Percentiles rank a stretch among this genome's conserved stretches.
Evolutionary conservation across 1,140 invertebrate species (phyloP).

Genomic region (Scaptodrosophila lebanonensis): DNA sequence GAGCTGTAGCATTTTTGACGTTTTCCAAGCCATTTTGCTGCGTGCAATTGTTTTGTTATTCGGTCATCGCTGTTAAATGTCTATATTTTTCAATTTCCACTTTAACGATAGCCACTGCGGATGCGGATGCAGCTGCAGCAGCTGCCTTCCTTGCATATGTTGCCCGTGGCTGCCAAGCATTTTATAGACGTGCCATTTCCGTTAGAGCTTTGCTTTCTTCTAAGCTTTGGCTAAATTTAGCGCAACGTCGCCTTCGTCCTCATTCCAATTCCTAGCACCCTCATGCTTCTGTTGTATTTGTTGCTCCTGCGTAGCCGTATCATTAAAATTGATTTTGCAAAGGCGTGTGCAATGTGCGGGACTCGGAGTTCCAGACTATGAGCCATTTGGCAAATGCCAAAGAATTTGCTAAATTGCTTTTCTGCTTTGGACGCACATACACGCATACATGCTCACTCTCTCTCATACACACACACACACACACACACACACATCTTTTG

Average conservation of each 20-base stretch:
- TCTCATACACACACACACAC: background rate
- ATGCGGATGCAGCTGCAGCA: background rate
- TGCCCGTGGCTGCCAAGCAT: slow-evolving; percentile 21
- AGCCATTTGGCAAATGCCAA: slow-evolving; percentile 69
- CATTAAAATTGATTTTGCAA: slow-evolving; percentile 73
- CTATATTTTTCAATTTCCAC: no score
- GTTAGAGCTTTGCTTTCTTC: slow-evolving; percentile 23
- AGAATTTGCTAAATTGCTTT: slow-evolving; percentile 74
- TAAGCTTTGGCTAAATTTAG: background rate
- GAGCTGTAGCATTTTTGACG: no score
- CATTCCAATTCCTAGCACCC: no score
- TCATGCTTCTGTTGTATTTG: no score
- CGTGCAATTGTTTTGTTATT: no score
- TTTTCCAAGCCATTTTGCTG: no score
- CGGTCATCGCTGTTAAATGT: no score
- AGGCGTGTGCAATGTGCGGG: background rate
- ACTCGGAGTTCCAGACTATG: slow-evolving; percentile 54
- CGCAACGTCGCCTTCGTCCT: no score
- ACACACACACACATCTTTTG: slow-evolving; percentile 26
- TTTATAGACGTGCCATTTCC: slow-evolving; percentile 61
- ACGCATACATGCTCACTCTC: slow-evolving; percentile 17
- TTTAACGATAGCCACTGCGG: background rate
- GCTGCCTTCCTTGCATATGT: slow-evolving; percentile 17
- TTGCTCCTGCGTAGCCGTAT: slow-evolving; percentile 24
- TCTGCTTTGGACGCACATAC: slow-evolving; percentile 36